Base-by-base conservation (phyloP, 2,797 vertebrate genomes). In the Mallotus villosus region DNA sequence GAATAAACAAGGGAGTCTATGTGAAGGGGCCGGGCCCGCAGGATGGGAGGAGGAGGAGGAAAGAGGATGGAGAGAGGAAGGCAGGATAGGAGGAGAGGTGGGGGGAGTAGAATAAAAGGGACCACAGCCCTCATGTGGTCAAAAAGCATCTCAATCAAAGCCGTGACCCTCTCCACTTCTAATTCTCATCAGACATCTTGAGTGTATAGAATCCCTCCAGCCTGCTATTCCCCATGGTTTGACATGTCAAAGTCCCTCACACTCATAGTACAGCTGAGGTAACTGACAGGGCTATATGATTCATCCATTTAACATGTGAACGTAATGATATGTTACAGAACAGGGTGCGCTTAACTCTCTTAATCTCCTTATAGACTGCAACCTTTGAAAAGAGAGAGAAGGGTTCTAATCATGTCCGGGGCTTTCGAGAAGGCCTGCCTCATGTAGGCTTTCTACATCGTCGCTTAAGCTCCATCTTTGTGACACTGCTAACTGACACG, bases 1-100 rank as follows among this genome's bases (percentile, higher is more conserved):
- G 87, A 91, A 86, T 89, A 87, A 89, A 83, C 70, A 80, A 80
- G 74, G 67, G 71, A 87, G 89, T 88, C 71, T 72, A 84, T 90
- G 83, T 21, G 32, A n/a, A 58, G 53, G 58, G n/a, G 71, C 74
- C 2, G 29, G 63, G 29, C 68, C 14, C 76, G 62, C 32, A 53
- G 71, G 58, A 37, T 70, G 55, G 68, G 58, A 61, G 62, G 5
- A 16, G 62, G 5, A 16, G 78, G 58, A 29, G 64, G 79, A 67
- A 62, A 25, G 12, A 9, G 24, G 64, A 16, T 22, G 65, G 4
- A 19, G 67, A 66, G 66, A 74, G 21, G 61, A 49, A 70, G 60
- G 5, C 3, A 22, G 68, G 67, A 49, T 70, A 19, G 60, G 53
- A 49, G 53, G 74, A 71, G 27, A 6, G 5, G 58, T 12, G 14